phyloP scores from a whole-genome alignment of 2,888 invertebrate genomes.

The Philopedon plagiatum region DNA sequence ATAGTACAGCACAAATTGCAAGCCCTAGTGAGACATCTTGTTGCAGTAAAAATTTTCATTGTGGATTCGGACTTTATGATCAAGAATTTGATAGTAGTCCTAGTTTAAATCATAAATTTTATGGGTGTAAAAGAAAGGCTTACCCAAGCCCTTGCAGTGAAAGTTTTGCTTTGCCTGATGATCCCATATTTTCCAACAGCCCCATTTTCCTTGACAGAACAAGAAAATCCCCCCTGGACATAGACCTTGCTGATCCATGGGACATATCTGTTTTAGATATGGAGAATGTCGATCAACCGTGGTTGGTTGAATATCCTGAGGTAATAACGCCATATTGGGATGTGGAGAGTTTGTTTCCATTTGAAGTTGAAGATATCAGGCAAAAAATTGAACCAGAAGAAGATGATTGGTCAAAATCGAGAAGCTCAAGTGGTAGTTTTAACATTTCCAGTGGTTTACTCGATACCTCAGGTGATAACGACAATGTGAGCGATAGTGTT shows the following conservation, averaged over 20 bases:
- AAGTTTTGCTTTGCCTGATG: conserved; percentile 63
- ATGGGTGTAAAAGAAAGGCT: conserved; percentile 24
- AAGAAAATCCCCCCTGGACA: conserved; percentile 44
- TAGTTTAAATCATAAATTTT: conserved; percentile 18
- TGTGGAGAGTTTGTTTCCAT: conserved; percentile 39
- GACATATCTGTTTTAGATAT: conserved; percentile 52
- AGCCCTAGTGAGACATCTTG: neutral
- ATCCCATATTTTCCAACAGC: conserved; percentile 58
- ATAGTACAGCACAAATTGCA: neutral
- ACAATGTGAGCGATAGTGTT: conserved; percentile 28
- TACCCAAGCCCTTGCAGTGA: conserved; percentile 52
- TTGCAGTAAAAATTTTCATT: neutral
- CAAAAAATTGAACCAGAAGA: conserved; percentile 39
- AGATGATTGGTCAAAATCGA: conserved; percentile 2
- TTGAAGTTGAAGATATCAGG: conserved; percentile 36
- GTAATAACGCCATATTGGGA: conserved; percentile 39
- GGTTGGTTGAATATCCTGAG: conserved; percentile 47
- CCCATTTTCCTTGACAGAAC: conserved; percentile 22
- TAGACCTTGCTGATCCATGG: conserved; percentile 53
- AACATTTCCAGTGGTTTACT: conserved; percentile 10
- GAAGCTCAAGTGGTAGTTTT: neutral
- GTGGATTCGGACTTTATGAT: conserved; percentile 18
- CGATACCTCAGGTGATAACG: conserved; percentile 15
- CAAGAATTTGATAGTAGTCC: conserved; percentile 5
- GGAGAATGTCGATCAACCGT: conserved; percentile 50